Conservation (phyloP, 64 coral and sea anemone species). For the Montipora sp. region DNA sequence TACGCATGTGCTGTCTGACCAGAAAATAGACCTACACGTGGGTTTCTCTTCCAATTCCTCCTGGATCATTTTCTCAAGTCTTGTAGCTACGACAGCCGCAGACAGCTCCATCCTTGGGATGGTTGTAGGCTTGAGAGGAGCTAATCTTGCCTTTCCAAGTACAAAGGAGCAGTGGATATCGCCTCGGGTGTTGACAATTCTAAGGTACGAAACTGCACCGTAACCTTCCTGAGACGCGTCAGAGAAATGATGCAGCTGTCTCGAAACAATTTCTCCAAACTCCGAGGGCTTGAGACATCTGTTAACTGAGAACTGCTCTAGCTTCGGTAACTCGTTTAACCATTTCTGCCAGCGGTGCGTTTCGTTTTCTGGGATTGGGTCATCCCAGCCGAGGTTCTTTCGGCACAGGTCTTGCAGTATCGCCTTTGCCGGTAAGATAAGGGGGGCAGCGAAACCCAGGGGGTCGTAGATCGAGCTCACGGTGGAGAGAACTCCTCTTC, state of each 20-base stretch:
- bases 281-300: neutral
- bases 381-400: neutral
- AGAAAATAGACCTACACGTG: neutral
- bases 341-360: neutral
- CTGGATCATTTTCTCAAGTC: neutral
- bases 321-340: neutral
- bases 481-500: neutral
- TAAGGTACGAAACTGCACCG: too few species aligned
- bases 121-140: neutral
- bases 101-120: neutral
- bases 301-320: neutral
- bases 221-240: neutral
- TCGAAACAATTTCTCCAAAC: too few species aligned
- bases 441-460: neutral
- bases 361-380: neutral
- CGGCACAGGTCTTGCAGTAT: neutral
- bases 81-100: neutral
- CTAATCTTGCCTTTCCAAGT: neutral
- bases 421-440: neutral
- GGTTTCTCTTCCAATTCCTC: neutral
- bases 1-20: neutral
- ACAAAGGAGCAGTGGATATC: neutral
- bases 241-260: neutral
- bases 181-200: neutral
- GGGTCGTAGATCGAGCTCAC: constrained; percentile 2